Evolutionary conservation across 2,888 invertebrate genomes (phyloP).

Genomic region (Phyllotreta striolata): DNA sequence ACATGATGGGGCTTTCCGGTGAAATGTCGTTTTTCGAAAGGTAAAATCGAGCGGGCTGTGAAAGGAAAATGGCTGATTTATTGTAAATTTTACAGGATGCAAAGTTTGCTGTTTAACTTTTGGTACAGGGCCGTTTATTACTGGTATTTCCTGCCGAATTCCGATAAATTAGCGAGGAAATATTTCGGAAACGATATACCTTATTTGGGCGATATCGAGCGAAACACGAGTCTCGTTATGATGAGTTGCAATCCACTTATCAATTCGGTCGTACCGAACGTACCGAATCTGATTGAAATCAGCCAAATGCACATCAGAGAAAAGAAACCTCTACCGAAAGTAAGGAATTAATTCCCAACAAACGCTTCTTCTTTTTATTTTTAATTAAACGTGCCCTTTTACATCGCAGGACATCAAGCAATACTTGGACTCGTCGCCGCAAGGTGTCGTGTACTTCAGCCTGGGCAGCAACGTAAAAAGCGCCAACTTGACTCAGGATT

Average conservation of each 20-base stretch:
- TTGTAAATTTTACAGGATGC: slow-evolving; percentile 7
- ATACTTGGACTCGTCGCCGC: slow-evolving; percentile 54
- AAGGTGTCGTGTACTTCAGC: slow-evolving; percentile 59
- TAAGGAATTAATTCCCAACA: slow-evolving; percentile 7
- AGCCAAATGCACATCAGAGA: slow-evolving; percentile 38
- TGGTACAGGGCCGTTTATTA: slow-evolving; percentile 38
- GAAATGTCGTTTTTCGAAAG: slow-evolving; percentile 32
- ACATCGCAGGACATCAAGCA: slow-evolving; percentile 53
- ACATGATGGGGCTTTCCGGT: slow-evolving; percentile 16
- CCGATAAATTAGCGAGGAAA: slow-evolving; percentile 35
- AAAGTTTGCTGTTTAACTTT: slow-evolving; percentile 34
- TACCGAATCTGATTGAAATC: slow-evolving; percentile 41
- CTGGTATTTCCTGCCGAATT: slow-evolving; percentile 34
- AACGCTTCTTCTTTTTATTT: too few species aligned
- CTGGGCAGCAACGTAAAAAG: slow-evolving; percentile 60
- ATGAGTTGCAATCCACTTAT: slow-evolving; percentile 40
- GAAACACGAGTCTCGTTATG: slow-evolving; percentile 41
- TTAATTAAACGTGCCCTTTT: neutral
- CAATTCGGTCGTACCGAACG: slow-evolving; percentile 36
- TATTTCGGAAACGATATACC: slow-evolving; percentile 49
- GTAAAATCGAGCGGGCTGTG: neutral
- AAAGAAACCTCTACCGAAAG: slow-evolving; percentile 38
- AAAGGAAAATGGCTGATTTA: too few species aligned
- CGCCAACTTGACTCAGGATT: slow-evolving; percentile 52
- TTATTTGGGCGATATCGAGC: slow-evolving; percentile 41